Evolutionary conservation across 2,113 vertebrate species (phyloP), one percentile per base, ranked within the genome.

Genomic region (Spea multiplicata): DNA sequence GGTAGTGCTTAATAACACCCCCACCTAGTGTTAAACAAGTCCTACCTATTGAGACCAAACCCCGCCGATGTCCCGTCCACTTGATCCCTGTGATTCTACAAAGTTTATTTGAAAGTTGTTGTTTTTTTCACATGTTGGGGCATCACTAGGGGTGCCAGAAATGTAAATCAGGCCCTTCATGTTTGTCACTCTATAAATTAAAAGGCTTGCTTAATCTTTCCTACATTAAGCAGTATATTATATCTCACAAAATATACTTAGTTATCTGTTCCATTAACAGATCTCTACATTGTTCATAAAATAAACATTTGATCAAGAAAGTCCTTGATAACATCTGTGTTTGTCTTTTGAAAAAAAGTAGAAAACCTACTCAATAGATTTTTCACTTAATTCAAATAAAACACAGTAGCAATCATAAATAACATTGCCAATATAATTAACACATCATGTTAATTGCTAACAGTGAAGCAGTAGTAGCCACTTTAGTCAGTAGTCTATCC

Each of bases 401-500:
- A 16, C 30, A 17, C 8, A 52, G 68, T 71, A 64, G 71, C 17
- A 72, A 10, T 78, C 8, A 72, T 17, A 66, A 30, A 79, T 47
- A 66, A 44, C 47, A 52, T 72, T 65, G 59, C 71, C 77, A 73
- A 79, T 66, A 57, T 67, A 65, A 65, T 45, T 72, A 78, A 64
- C 66, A 47, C 45, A 50, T 16, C 5, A 6, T 49, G 12, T 48
- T 48, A 30, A 30, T 30, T 30, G 30, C 47, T 66, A 73, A 66
- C 64, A 62, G 55, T 73, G 66, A 55, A 57, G 62, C 70, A 79
- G 76, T 45, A 45, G 53, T 66, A 30, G 6, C 70, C 71, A 59
- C 77, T 66, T 73, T 52, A 48, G 4, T 70, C 77, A 79, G 77
- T 73, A 79, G 62, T 73, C 45, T 67, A 16, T 57, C 45, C 14